Percentiles rank a stretch among this genome's conserved stretches.
phyloP scores from a whole-genome alignment of 2,888 invertebrate species.

The Holacanthella duospinosa region DNA sequence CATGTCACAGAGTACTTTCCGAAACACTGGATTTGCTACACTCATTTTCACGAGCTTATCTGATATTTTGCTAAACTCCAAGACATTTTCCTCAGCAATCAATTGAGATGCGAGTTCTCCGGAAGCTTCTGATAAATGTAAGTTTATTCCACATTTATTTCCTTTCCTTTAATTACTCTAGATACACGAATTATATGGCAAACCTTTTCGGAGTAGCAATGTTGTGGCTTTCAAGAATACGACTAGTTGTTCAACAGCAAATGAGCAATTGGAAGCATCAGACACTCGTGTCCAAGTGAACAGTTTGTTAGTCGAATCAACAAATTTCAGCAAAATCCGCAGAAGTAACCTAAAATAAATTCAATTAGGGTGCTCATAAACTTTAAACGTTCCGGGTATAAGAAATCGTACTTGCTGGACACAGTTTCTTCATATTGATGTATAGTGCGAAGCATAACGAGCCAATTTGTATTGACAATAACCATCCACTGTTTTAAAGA shows the following conservation, averaged over 20 bases:
- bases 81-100: slow-evolving; percentile 8
- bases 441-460: background rate
- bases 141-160: too few relatives aligned
- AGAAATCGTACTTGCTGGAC: background rate
- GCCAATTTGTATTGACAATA: background rate
- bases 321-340: background rate
- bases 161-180: slow-evolving; percentile 8
- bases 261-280: background rate
- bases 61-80: background rate
- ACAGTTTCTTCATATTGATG: background rate
- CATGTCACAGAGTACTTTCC: background rate
- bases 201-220: slow-evolving; percentile 5
- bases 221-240: background rate
- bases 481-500: background rate
- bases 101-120: slow-evolving; percentile 17
- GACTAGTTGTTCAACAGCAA: background rate
- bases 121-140: background rate
- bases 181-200: slow-evolving; percentile 3
- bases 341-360: slow-evolving; percentile 2
- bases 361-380: background rate
- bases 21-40: background rate
- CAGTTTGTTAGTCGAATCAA: too few relatives aligned
- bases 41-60: background rate
- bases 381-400: background rate
- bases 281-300: background rate